Evolutionary conservation across 2,797 vertebrate genomes (phyloP).

Genomic region (Gouania willdenowi): DNA sequence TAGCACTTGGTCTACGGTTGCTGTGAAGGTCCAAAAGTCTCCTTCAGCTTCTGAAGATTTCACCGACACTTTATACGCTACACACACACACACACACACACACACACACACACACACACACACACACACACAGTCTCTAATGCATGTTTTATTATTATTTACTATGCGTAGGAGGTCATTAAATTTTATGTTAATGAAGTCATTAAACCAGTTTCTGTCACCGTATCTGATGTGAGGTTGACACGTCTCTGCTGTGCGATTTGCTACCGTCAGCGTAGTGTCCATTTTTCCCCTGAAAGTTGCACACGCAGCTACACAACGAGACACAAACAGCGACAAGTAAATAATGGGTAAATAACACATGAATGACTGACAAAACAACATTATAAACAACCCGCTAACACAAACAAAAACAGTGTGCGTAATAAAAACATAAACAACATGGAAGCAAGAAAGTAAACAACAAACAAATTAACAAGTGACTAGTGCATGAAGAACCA

Average conservation of each 20-base stretch:
- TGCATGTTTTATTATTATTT: too few relatives aligned
- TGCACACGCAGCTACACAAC: conserved; percentile 36
- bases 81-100: background rate
- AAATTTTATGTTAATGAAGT: too few relatives aligned
- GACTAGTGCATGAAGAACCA: too few relatives aligned
- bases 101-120: background rate
- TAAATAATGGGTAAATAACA: too few relatives aligned
- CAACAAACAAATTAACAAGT: background rate
- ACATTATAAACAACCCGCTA: background rate
- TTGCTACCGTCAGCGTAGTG: conserved; percentile 54
- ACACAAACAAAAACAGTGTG: background rate
- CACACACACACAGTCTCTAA: too few relatives aligned
- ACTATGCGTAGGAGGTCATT: too few relatives aligned
- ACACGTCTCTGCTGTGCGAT: conserved; percentile 34
- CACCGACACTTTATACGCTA: conserved; percentile 83
- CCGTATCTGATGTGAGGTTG: conserved; percentile 45
- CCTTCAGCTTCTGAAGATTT: conserved; percentile 74
- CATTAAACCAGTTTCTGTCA: conserved; percentile 6
- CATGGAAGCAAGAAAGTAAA: too few relatives aligned
- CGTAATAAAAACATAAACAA: too few relatives aligned
- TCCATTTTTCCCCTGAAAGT: conserved; percentile 50
- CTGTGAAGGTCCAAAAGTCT: conserved; percentile 82
- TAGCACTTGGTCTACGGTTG: conserved; percentile 73
- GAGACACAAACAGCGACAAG: background rate
- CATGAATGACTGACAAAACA: too few relatives aligned